Evolutionary conservation across 2,888 invertebrate species (phyloP), one percentile per base, ranked within the genome.

Genomic region (Prosopocoilus inquinatus): DNA sequence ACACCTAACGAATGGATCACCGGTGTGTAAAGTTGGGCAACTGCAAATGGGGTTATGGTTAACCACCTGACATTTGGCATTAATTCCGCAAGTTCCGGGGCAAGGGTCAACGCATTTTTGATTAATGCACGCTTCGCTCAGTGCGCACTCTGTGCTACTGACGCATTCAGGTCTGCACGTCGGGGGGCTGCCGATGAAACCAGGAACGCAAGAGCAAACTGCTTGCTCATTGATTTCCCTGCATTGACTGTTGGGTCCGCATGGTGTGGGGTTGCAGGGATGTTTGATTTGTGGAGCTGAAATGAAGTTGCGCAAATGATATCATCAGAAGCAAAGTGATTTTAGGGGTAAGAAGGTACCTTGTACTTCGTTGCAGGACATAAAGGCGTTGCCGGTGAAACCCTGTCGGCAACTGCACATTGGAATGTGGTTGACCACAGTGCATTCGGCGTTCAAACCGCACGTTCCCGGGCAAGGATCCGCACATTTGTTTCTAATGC

Each of bases 381-480:
- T 74, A 70, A 89, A 88, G 3, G 89, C 87, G 73, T 89, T 87
- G 63, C 89, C 90, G 55, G 84, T 80, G 78, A 84, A 85, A 50
- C 83, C 82, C 28, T 44, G 55, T 11, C 78, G 71, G 59, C 84
- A 84, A 44, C 78, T 81, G 62, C 87, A 87, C 36, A 81, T 80
- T 1, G 85, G 85, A 53, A 83, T 79, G 60, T 85, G 92, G 68
- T 91, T 91, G 50, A 89, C 84, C n/a, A 90, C 89, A 67, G 87
- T 86, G 70, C 93, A 93, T 54, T 86, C 80, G 1, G 92, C 88
- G 70, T 86, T 87, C 49, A 82, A 77, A 7, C 90, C 93, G 70
- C 93, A 94, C 67, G 88, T 87, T 60, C 88, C 88, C n/a, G 85
- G 84, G 67, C 94, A 94, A 3, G 94, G 93, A 76, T 94, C 86